Evolutionary conservation across 2,888 invertebrate species (phyloP).

Genomic region (Lasioglossum figueresi): DNA sequence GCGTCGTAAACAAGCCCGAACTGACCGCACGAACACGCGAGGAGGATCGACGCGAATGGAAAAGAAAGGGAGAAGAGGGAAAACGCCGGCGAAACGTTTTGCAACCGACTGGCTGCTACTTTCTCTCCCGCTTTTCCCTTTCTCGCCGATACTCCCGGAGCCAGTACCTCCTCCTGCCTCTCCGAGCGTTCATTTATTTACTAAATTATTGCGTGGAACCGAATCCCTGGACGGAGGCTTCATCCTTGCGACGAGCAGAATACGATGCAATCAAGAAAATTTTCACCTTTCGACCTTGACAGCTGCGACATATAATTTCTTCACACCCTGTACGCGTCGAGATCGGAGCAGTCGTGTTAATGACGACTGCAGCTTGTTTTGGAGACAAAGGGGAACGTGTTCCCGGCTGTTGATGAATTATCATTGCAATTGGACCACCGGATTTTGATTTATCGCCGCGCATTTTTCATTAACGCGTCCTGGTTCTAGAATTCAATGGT

Average conservation of each 20-base stretch:
- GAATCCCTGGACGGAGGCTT: not conserved
- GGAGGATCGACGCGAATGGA: constrained; percentile 22
- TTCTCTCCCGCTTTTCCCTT: constrained; percentile 38
- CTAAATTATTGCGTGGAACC: constrained; percentile 29
- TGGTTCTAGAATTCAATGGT: not conserved
- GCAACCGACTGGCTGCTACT: constrained; percentile 42
- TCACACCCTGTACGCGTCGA: not conserved
- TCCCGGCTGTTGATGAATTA: not conserved
- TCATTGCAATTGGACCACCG: not conserved
- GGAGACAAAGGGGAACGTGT: not conserved
- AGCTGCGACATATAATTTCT: not conserved
- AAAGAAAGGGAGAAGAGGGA: constrained; percentile 29
- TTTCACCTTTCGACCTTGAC: not conserved
- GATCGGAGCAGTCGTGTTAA: not conserved
- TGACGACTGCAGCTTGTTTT: not conserved
- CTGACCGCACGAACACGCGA: constrained; percentile 67
- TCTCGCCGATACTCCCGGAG: constrained; percentile 2
- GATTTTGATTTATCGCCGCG: not conserved
- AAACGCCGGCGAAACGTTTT: constrained; percentile 39
- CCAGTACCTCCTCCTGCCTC: not conserved
- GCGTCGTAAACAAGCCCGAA: constrained; percentile 76
- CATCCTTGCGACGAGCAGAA: no score
- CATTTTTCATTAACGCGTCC: not conserved
- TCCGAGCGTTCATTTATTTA: constrained; percentile 27
- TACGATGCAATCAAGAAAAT: not conserved